Evolutionary conservation across 1,140 invertebrate genomes (phyloP), one percentile per base, ranked within the genome.

Genomic region (Teleopsis dalmanni): DNA sequence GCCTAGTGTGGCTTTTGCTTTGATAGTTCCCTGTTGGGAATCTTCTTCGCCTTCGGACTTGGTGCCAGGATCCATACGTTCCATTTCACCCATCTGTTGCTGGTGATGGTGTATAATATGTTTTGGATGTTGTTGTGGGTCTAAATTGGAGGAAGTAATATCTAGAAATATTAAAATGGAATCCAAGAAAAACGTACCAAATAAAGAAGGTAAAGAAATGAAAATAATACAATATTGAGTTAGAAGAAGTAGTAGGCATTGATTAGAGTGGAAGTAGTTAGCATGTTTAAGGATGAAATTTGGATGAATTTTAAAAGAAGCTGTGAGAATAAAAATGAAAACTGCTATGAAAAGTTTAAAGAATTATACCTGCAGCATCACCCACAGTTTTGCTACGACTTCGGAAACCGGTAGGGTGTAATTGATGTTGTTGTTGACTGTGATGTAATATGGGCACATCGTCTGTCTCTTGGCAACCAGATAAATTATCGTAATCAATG

Each of bases 41-140:
- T 91, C 87, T 61, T 92, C 89, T 72, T 91, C 87, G 48, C 87
- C 88, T 72, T 92, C 89, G 9, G 87, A 88, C 72, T 89, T 90
- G 46, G 83, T 85, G 38, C 85, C 86, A 18, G 81, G 78, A 71
- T 87, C 85, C 62, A 78, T 73, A 56, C 75, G 74, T 55, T 80
- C 79, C 26, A 67, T 62, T 53, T 68, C 65, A 46, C 58, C 47
- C 45, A 59, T 65, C 21, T 62, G 60, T 37, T 60, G 57, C 25
- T 74, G 72, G 56, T 65, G 51, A 38, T 60, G 61, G 50, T 67
- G 64, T 27, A 54, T 50, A 11, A 42, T 41, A 18, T 44, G 48
- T 21, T 51, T 38, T 49, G 3, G 58, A 7, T 52, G 51, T 23
- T 54, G 50, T 26, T 43, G 59, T 23, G 59, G 42, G 44, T 66